Conservation (phyloP, 2,888 invertebrate species). For the Troides oblongomaculatus region DNA sequence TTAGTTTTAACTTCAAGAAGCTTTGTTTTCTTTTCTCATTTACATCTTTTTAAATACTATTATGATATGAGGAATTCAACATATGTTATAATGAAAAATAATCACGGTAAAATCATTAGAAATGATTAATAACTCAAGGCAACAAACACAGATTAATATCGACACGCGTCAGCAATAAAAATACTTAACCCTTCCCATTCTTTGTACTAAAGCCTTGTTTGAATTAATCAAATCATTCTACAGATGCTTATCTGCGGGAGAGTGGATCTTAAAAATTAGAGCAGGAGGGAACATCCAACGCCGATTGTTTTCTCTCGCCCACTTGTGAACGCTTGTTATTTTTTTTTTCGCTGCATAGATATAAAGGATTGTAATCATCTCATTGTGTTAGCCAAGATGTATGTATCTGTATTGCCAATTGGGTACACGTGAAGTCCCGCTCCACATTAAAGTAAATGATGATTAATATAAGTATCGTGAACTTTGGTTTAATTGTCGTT, state of each 20-base stretch:
- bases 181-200: constrained; percentile 68
- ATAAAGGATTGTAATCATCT: constrained; percentile 79
- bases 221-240: constrained; percentile 78
- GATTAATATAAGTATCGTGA: too few species aligned
- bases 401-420: constrained; percentile 52
- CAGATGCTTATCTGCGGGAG: constrained; percentile 60
- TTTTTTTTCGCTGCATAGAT: constrained; percentile 58
- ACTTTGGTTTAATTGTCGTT: too few species aligned
- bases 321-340: constrained; percentile 65
- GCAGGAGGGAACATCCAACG: constrained; percentile 64
- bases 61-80: not conserved
- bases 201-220: constrained; percentile 66
- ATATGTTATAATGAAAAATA: constrained; percentile 39
- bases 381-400: constrained; percentile 75
- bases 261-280: constrained; percentile 75
- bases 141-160: constrained; percentile 67
- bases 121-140: constrained; percentile 68
- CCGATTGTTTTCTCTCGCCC: constrained; percentile 77
- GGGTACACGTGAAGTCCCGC: constrained; percentile 46
- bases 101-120: constrained; percentile 67
- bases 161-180: constrained; percentile 77
- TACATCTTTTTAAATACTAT: too few species aligned
- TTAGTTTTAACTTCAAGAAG: too few species aligned
- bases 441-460: not conserved
- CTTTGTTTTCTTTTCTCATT: too few species aligned